Conservation (phyloP, 2,888 invertebrate genomes). For the Ligdia adustata region DNA sequence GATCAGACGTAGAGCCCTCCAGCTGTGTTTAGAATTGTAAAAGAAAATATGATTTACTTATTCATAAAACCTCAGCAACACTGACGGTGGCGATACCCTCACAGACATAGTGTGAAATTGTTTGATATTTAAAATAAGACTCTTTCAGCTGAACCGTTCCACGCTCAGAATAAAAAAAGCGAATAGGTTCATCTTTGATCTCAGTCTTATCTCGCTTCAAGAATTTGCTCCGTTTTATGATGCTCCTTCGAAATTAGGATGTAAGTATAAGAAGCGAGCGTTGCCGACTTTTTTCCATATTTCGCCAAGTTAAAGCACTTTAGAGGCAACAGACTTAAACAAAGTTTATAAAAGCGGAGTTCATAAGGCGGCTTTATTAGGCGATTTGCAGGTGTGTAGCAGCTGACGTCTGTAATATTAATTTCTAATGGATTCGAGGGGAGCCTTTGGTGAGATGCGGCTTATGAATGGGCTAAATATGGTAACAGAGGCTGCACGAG, state of each 20-base stretch:
- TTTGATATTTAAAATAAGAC: constrained; percentile 21
- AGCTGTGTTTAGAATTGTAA: too few species aligned
- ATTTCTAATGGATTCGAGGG: constrained; percentile 67
- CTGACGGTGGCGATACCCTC: constrained; percentile 10
- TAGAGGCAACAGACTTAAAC: constrained; percentile 53
- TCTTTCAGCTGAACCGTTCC: constrained; percentile 16
- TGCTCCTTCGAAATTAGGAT: constrained; percentile 36
- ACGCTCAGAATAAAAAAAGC: constrained; percentile 21
- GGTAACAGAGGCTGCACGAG: constrained; percentile 44
- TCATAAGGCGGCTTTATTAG: constrained; percentile 76
- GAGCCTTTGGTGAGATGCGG: constrained; percentile 51
- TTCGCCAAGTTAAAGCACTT: constrained; percentile 52
- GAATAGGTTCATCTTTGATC: constrained; percentile 33
- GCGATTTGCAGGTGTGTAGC: constrained; percentile 71
- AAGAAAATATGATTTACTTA: neutral
- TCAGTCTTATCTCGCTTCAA: constrained; percentile 33
- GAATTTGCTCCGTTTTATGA: constrained; percentile 36
- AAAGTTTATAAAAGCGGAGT: constrained; percentile 72
- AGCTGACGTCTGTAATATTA: constrained; percentile 74
- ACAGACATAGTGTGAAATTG: constrained; percentile 18
- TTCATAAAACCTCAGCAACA: constrained; percentile 28
- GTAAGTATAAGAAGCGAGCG: constrained; percentile 42
- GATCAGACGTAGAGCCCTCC: constrained; percentile 16
- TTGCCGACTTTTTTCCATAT: constrained; percentile 47
- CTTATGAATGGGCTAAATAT: constrained; percentile 58